Evolutionary conservation across 2,888 invertebrate species (phyloP), one percentile per base, ranked within the genome.

Genomic region (Gortyna flavago): DNA sequence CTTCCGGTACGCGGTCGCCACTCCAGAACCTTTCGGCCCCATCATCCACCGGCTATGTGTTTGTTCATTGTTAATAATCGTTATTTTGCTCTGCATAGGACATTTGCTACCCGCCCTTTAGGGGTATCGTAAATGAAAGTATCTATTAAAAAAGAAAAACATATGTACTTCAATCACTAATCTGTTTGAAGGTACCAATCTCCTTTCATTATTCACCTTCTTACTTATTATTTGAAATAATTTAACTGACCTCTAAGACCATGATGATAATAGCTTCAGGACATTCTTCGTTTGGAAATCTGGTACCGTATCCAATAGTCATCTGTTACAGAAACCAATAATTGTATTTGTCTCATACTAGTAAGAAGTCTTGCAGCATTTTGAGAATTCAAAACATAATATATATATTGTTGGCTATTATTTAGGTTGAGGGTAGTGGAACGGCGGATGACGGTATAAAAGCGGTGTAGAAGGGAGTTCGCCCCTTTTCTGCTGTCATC

Each of bases 261-360:
- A 99, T 97, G 25, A 99, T 96, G 81, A 98, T 97, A 71, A 98
- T 97, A 0, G 98, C 98, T 93, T 98, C 98, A 0, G 98, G 98
- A 91, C 99, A 99, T 90, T 98, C 98, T 86, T 98, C 98, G 48
- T 98, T 98, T 0, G 98, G 98, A 91, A 97, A 98, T 79, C 99
- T 97, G 32, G 97, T 97, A 1, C 99, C 99, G 91, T 98, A 99
- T 0, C 99, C 99, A 61, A 99, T 98, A 0, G 98, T 97, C 90
- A 97, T 97, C 96, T 97, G 94, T 41, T 93, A 93, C 35, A 32
- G 32, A 80, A 72, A 41, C 0, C 62, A 11, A 62, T 1, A 35
- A 11, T 35, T 62, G 25, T 11, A 35, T 35, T 35, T 25, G 35
- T 11, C 25, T 8, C 4, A 35, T 62, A 1, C 5, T 61, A 9